Evolutionary conservation across 2,113 vertebrate species (phyloP).

Genomic region (Oncorhynchus gorbuscha): DNA sequence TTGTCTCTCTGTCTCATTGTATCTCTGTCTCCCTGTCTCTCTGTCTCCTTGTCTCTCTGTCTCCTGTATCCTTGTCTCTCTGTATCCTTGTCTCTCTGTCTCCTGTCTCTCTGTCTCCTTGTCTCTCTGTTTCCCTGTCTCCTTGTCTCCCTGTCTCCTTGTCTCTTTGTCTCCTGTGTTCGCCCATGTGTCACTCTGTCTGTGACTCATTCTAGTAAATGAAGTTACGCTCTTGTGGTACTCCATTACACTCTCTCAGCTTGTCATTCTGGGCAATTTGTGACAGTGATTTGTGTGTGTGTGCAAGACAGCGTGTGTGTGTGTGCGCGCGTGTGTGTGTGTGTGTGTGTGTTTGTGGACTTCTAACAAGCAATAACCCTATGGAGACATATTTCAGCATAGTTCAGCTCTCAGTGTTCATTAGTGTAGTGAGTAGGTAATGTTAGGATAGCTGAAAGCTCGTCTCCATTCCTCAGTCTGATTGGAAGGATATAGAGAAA

Average conservation of each 20-base stretch:
- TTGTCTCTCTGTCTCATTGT: no score
- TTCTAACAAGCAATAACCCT: neutral
- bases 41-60: no score
- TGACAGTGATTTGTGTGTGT: neutral
- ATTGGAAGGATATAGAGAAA: neutral
- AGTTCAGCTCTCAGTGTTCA: neutral
- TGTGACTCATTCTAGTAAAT: conserved; percentile 28
- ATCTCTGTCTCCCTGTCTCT: no score
- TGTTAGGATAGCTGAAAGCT: neutral
- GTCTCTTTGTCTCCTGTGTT: no score
- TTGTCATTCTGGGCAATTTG: conserved; percentile 30
- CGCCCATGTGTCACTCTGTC: neutral
- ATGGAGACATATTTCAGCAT: neutral
- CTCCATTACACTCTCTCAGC: no score
- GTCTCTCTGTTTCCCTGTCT: no score
- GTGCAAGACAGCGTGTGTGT: neutral
- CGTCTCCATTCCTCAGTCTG: neutral
- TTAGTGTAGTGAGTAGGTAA: neutral
- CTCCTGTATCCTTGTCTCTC: no score
- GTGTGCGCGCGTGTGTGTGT: no score
- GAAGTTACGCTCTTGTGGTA: neutral
- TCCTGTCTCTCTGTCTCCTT: no score
- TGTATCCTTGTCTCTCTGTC: no score
- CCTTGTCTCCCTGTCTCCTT: no score
- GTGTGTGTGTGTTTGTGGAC: no score